These are phyloP conservation scores for Daptonema setosum DNA, from an alignment of 2,888 invertebrate genomes.

Conservation along the genomic window DNA sequence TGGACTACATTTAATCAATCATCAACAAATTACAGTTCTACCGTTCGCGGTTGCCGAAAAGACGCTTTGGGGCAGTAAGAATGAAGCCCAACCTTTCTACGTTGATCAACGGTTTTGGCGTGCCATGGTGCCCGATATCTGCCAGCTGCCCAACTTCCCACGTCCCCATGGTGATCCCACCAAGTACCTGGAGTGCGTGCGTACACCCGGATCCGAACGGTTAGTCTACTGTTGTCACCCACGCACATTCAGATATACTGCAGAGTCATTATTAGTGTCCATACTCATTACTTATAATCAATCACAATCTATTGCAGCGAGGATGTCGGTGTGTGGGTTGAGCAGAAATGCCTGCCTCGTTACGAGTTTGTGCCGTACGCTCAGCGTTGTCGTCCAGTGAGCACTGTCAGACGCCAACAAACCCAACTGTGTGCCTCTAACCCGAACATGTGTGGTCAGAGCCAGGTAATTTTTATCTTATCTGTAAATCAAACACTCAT, in stretches of 20 bases:
- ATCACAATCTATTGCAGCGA: conserved; percentile 17
- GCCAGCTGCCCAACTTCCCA: conserved; percentile 22
- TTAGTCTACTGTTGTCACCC: too few species aligned
- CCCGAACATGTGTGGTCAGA: neutral
- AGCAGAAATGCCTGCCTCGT: conserved; percentile 21
- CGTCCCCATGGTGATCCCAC: conserved; percentile 20
- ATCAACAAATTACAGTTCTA: neutral
- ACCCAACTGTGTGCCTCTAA: neutral
- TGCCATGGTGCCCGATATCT: conserved; percentile 23
- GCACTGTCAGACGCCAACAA: conserved; percentile 20
- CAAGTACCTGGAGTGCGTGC: conserved; percentile 23
- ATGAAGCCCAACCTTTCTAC: neutral
- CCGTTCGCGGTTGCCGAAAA: neutral
- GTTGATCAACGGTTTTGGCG: conserved; percentile 13
- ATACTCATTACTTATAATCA: too few species aligned
- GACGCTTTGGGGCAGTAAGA: neutral
- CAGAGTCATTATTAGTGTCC: too few species aligned
- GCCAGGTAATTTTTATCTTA: neutral
- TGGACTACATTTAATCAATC: neutral
- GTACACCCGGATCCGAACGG: too few species aligned
- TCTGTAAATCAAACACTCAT: neutral
- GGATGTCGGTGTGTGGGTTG: conserved; percentile 24
- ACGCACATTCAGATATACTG: too few species aligned
- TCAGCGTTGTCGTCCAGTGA: conserved; percentile 19
- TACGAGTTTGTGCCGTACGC: conserved; percentile 22